Conservation (phyloP, 2,113 vertebrate species). For the Tympanuchus pallidicinctus region DNA sequence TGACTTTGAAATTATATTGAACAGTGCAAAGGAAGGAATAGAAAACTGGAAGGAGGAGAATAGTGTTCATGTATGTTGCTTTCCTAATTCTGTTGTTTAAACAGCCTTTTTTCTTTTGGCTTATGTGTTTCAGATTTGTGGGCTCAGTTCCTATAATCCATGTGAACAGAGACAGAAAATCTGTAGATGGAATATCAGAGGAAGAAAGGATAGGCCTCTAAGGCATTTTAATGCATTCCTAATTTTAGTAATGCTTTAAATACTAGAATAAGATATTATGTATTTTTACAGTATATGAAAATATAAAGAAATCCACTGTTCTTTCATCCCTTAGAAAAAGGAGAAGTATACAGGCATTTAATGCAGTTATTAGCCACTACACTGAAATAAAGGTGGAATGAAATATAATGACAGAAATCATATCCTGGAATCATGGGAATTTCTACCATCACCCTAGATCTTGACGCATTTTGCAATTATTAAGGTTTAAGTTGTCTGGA, state of each 20-base stretch:
- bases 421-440: neutral
- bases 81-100: neutral
- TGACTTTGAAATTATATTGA: neutral
- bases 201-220: neutral
- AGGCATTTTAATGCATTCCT: neutral
- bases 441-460: neutral
- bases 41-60: neutral
- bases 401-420: neutral
- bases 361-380: neutral
- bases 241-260: neutral
- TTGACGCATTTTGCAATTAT: neutral
- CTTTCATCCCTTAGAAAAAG: neutral
- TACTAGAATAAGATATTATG: neutral
- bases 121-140: neutral
- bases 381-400: neutral
- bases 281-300: neutral
- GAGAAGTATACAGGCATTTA: neutral
- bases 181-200: neutral
- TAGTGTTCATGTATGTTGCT: neutral
- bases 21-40: neutral
- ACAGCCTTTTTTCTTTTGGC: neutral
- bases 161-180: neutral
- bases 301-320: rapidly evolving
- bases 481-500: neutral
- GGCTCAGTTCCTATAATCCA: neutral